A percentile compares a stretch with the other conserved stretches of the same genome.
phyloP scores from a whole-genome alignment of 2,113 vertebrate species.

The Crocuta crocuta region DNA sequence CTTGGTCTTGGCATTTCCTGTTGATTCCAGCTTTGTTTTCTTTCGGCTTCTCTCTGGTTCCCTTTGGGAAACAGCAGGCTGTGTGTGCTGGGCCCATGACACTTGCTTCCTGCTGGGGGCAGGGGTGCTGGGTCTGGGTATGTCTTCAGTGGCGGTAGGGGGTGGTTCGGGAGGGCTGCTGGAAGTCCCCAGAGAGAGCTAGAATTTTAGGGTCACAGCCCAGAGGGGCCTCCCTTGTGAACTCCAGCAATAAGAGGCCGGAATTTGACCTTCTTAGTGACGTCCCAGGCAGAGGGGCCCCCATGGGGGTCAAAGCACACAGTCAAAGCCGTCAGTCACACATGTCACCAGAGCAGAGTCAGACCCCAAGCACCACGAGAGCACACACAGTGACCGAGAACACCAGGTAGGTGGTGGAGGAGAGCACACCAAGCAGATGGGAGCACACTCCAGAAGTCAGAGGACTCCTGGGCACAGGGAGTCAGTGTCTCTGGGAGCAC shows the following conservation, averaged over 20 bases:
- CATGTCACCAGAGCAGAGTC: neutral
- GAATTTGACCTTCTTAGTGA: neutral
- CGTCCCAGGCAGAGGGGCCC: neutral
- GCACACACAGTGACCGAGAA: no score
- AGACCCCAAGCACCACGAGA: neutral
- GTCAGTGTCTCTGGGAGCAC: neutral
- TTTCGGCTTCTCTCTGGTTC: neutral
- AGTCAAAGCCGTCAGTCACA: neutral
- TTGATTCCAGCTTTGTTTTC: conserved; percentile 67
- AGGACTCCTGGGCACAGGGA: neutral
- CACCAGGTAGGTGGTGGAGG: neutral
- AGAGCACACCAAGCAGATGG: neutral
- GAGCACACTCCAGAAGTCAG: neutral
- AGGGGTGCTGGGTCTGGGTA: neutral
- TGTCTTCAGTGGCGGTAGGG: neutral
- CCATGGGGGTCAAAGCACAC: neutral
- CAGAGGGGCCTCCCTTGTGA: neutral
- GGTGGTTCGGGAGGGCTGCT: neutral
- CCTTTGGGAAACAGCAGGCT: conserved; percentile 28
- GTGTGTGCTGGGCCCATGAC: neutral
- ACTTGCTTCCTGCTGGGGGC: neutral
- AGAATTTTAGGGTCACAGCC: neutral
- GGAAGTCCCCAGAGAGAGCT: neutral
- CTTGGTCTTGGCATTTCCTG: conserved; percentile 74
- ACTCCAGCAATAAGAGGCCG: neutral